phyloP scores from a whole-genome alignment of 2,888 invertebrate species.

The Trichopria drosophilae region DNA sequence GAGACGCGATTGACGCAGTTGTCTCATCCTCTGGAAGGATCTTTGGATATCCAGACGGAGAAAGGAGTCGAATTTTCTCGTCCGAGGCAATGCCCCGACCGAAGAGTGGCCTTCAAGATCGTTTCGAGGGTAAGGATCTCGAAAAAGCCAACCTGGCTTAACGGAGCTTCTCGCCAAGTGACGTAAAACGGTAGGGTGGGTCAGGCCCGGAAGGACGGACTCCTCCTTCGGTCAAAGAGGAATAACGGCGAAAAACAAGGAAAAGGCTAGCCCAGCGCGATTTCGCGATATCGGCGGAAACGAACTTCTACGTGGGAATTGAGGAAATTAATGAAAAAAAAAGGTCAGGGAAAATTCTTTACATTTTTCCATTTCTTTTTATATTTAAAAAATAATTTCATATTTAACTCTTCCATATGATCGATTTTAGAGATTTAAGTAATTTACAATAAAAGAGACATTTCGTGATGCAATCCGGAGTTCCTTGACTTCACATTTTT shows the following conservation, averaged over 20 bases:
- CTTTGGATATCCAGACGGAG: slow-evolving; percentile 3
- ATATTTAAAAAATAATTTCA: no score
- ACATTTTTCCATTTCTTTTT: no score
- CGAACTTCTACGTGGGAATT: no score
- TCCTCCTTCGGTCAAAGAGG: not conserved
- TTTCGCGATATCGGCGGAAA: no score
- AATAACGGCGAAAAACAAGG: no score
- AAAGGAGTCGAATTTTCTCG: slow-evolving; percentile 16
- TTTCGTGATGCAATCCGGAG: slow-evolving; percentile 29
- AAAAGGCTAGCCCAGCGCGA: no score
- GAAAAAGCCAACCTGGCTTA: not conserved
- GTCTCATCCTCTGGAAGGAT: not conserved
- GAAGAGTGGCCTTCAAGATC: slow-evolving; percentile 34
- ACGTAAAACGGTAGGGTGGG: slow-evolving; percentile 3
- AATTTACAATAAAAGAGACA: no score
- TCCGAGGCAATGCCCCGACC: slow-evolving; percentile 37
- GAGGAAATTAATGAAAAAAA: no score
- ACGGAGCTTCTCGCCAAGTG: not conserved
- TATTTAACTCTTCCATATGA: no score
- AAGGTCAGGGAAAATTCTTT: no score
- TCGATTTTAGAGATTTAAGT: no score
- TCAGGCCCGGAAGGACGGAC: slow-evolving; percentile 17
- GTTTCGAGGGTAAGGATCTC: slow-evolving; percentile 24
- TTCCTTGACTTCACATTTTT: slow-evolving; percentile 45
- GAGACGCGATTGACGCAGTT: slow-evolving; percentile 28